Evolutionary conservation across 2,797 vertebrate genomes (phyloP).

Genomic region (Vultur gryphus): DNA sequence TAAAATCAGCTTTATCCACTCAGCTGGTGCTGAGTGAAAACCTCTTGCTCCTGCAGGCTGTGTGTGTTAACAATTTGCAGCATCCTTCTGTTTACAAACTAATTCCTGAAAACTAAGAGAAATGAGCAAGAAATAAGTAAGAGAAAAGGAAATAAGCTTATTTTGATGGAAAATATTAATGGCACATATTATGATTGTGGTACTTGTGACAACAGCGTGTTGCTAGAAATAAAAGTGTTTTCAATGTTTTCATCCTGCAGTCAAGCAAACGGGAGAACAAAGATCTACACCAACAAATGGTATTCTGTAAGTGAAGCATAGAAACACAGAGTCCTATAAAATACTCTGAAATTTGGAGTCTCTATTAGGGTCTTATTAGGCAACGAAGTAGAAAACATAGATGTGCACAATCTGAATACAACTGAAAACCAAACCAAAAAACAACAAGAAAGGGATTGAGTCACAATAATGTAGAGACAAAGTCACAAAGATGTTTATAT

Average conservation of each 20-base stretch:
- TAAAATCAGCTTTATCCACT: background rate
- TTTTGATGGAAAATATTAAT: background rate
- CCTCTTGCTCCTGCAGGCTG: background rate
- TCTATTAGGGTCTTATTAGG: background rate
- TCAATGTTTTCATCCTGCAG: background rate
- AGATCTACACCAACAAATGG: background rate
- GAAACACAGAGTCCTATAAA: background rate
- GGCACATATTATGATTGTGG: background rate
- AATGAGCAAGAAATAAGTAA: background rate
- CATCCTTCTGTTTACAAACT: background rate
- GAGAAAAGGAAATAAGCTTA: background rate
- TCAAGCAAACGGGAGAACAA: background rate
- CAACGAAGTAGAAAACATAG: background rate
- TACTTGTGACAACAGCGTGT: background rate
- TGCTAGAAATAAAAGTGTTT: background rate
- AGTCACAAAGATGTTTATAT: background rate
- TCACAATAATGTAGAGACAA: background rate
- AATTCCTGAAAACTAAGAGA: background rate
- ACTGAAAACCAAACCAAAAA: background rate
- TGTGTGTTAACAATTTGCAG: background rate
- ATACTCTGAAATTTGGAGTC: background rate
- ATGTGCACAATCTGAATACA: background rate
- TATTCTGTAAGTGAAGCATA: background rate
- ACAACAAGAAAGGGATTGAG: rapidly evolving
- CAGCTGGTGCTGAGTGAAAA: background rate